Conservation (phyloP, 1,140 invertebrate genomes). For the Drosophila truncata region DNA sequence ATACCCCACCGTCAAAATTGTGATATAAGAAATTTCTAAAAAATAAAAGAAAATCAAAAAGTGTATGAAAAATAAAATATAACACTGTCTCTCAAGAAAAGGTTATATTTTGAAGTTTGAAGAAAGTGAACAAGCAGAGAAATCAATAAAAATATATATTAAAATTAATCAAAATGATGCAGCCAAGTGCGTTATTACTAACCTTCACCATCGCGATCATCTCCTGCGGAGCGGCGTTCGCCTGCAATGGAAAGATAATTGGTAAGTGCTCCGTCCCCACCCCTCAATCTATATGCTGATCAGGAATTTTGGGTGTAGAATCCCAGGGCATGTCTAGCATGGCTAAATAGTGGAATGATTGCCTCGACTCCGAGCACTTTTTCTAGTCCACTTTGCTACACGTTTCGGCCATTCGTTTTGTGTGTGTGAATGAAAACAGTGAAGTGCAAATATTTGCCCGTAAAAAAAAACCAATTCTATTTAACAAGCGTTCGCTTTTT, state of each 20-base stretch:
- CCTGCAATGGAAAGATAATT: conserved; percentile 82
- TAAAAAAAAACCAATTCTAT: conserved; percentile 40
- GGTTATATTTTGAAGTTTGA: conserved; percentile 65
- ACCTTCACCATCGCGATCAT: conserved; percentile 59
- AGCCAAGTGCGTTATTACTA: conserved; percentile 64
- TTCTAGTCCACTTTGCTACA: conserved; percentile 50
- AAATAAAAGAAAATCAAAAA: conserved; percentile 34
- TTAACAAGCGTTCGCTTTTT: conserved; percentile 36
- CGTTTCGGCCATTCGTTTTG: conserved; percentile 70
- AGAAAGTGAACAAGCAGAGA: conserved; percentile 51
- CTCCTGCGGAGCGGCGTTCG: conserved; percentile 67
- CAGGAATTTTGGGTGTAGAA: conserved; percentile 46
- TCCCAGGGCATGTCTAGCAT: conserved; percentile 34
- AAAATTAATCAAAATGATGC: conserved; percentile 63
- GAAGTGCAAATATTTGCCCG: conserved; percentile 65
- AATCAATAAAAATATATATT: conserved; percentile 22
- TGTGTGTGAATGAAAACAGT: conserved; percentile 69
- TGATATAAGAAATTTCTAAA: conserved; percentile 46
- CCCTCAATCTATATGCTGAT: conserved; percentile 46
- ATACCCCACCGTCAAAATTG: conserved; percentile 45
- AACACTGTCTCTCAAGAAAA: conserved; percentile 68
- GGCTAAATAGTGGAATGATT: conserved; percentile 29
- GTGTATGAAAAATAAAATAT: conserved; percentile 62
- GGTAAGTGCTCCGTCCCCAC: conserved; percentile 60
- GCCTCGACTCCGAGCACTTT: conserved; percentile 21